Percentiles rank a stretch among this genome's conserved stretches.
phyloP scores from a whole-genome alignment of 2,797 vertebrate genomes.

The Prionace glauca region DNA sequence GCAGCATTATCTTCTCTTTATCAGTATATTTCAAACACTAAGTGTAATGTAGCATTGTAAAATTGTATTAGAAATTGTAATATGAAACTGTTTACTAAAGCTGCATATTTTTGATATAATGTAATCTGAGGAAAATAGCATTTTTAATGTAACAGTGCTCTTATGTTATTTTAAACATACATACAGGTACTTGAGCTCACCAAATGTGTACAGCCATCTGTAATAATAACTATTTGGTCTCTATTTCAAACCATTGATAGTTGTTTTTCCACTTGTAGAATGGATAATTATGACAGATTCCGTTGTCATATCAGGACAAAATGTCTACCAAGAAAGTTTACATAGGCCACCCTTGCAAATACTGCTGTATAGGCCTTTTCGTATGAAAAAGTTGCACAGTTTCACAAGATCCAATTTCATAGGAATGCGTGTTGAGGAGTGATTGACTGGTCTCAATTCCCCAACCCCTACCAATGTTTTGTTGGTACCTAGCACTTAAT shows the following conservation, averaged over 20 bases:
- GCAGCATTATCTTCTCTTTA: conserved; percentile 47
- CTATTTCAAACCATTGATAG: conserved; percentile 36
- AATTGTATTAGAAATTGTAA: conserved; percentile 68
- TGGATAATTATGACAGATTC: conserved; percentile 33
- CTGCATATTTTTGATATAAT: conserved; percentile 86
- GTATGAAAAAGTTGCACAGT: conserved; percentile 22
- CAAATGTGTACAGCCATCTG: conserved; percentile 69
- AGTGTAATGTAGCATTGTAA: conserved; percentile 78
- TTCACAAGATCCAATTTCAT: neutral
- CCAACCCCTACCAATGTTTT: neutral
- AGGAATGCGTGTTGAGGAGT: neutral
- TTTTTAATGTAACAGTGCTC: conserved; percentile 76
- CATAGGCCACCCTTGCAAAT: conserved; percentile 25
- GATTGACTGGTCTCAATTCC: neutral
- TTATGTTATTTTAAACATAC: conserved; percentile 72
- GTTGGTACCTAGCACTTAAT: conserved; percentile 7
- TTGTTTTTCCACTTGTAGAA: conserved; percentile 13
- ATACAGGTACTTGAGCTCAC: conserved; percentile 61
- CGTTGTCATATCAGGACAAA: conserved; percentile 26
- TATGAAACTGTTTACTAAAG: conserved; percentile 78
- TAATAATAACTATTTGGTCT: conserved; percentile 39
- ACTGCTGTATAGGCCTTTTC: conserved; percentile 37
- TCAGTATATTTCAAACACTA: conserved; percentile 51
- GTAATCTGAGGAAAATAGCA: conserved; percentile 65
- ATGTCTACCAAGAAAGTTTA: conserved; percentile 31